phyloP scores from a whole-genome alignment of 2,888 invertebrate species.

The Miltochrista miniata region DNA sequence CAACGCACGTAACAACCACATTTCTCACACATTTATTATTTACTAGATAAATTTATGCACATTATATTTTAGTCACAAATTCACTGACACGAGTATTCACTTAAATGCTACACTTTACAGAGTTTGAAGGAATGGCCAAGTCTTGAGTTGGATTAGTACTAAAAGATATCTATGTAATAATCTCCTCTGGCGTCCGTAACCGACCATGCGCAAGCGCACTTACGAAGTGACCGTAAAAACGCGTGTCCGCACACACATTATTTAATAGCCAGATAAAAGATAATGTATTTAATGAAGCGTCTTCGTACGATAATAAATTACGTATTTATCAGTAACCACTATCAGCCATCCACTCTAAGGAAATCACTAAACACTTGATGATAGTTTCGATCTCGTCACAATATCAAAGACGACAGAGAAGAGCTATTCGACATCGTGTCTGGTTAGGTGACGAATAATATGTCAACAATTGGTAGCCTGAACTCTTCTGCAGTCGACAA shows the following conservation, averaged over 20 bases:
- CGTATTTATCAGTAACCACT: too few relatives aligned
- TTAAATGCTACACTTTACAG: conserved; percentile 10
- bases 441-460: background rate
- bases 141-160: conserved; percentile 12
- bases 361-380: conserved; percentile 18
- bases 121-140: conserved; percentile 2
- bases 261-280: conserved; percentile 80
- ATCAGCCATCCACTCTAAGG: conserved; percentile 18
- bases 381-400: background rate
- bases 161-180: conserved; percentile 20
- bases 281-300: conserved; percentile 68
- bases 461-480: background rate
- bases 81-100: conserved; percentile 13
- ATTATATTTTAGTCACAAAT: conserved; percentile 24
- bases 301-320: conserved; percentile 58
- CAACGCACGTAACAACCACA: conserved; percentile 50
- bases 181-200: conserved; percentile 37
- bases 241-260: conserved; percentile 61
- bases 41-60: conserved; percentile 18
- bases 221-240: conserved; percentile 48
- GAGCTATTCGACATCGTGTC: background rate
- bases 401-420: background rate
- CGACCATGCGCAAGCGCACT: conserved; percentile 45
- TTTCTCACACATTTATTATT: conserved; percentile 38
- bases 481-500: background rate